Base-by-base conservation (phyloP, 2,113 vertebrate species). In the Atractosteus spatula region DNA sequence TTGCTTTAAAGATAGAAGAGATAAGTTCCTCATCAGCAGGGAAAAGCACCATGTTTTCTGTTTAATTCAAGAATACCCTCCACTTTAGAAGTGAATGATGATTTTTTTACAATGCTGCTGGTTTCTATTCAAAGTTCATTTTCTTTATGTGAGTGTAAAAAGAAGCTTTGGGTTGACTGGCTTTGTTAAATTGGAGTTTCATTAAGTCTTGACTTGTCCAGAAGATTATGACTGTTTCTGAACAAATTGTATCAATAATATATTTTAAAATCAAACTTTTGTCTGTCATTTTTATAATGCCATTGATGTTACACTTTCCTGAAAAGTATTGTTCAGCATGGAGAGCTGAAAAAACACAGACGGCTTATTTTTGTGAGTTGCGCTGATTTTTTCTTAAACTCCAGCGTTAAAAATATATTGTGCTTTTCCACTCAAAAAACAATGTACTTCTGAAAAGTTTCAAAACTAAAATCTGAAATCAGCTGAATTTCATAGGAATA, bases 261-360 rank as follows among this genome's bases (percentile, higher is more conserved):
- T 65, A 65, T 65, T 65, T 65, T 65, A 65, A 65, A 5, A 65
- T 41, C 5, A 65, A 43, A 29, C 29, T 43, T 6, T 65, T 65
- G 62, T 65, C 17, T 65, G 29, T 65, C 41, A 41, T 65, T 41
- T 65, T 4, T 41, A 43, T 5, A 62, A 10, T 29, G 14, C 59
- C 5, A 51, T 51, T 51, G 47, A 10, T 5, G 47, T 55, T 3
- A 55, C 5, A 14, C 11, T 4, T 59, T 51, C 5, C 10, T 2
- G 1, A 51, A 51, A 51, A 51, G 47, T 51, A 51, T 51, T 51
- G 29, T 29, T 51, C 47, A 51, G 5, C 47, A 51, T 29, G 29
- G 29, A 29, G 29, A 29, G 29, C 0, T 29, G 29, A 1, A 29
- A 29, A 29, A 29, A 29, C 29, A 29, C 29, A 29, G 29, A 29